phyloP scores from a whole-genome alignment of 2,797 vertebrate genomes.

The Poecile montanus region DNA sequence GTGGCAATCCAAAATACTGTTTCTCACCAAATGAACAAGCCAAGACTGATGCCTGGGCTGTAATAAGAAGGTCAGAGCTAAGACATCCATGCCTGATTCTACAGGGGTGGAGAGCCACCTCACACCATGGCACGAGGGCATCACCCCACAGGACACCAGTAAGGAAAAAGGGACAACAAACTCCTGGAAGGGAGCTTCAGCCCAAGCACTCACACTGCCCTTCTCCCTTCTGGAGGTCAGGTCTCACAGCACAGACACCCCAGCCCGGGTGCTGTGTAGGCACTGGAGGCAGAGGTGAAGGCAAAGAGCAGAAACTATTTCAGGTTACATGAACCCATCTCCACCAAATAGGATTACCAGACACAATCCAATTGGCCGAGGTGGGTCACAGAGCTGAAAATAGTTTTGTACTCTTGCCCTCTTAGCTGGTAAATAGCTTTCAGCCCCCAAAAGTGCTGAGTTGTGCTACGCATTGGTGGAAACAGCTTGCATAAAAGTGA shows the following conservation, averaged over 20 bases:
- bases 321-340: slow-evolving; percentile 23
- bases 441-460: slow-evolving; percentile 46
- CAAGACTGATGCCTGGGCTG: background rate
- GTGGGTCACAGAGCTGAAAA: slow-evolving; percentile 52
- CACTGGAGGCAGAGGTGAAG: background rate
- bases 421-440: slow-evolving; percentile 62
- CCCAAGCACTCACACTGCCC: background rate
- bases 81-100: background rate
- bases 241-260: background rate
- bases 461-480: background rate
- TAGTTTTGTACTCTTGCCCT: slow-evolving; percentile 56
- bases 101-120: background rate
- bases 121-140: accelerated
- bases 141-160: accelerated
- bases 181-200: background rate
- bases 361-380: slow-evolving; percentile 56
- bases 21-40: background rate
- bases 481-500: background rate
- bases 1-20: accelerated
- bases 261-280: accelerated
- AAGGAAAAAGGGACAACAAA: background rate
- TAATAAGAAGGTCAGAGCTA: background rate
- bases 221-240: background rate
- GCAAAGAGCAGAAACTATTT: slow-evolving; percentile 49
- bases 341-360: slow-evolving; percentile 64